A percentile compares a stretch with the other conserved stretches of the same genome.
These are phyloP conservation scores for Rousettus madagascariensis DNA, from an alignment of 2,797 vertebrate genomes.

Conservation along the genomic window DNA sequence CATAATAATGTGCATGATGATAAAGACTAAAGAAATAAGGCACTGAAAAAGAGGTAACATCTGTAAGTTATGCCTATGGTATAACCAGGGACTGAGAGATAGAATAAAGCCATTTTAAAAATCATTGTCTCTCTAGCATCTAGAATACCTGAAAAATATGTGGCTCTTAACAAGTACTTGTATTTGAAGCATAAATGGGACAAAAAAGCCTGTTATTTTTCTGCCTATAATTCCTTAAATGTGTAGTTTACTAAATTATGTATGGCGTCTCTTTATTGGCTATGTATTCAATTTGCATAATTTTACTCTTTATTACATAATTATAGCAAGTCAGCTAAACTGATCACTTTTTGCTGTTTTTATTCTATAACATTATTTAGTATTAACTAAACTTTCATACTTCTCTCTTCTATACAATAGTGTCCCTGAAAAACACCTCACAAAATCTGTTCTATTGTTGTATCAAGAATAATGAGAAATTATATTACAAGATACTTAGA, in stretches of 20 bases:
- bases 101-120: background rate
- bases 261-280: background rate
- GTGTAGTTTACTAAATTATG: background rate
- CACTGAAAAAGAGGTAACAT: background rate
- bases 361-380: background rate
- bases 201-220: rapidly evolving
- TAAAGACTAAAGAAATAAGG: background rate
- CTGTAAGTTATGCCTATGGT: background rate
- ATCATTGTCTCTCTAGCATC: background rate
- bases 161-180: background rate
- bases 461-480: background rate
- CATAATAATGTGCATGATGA: background rate
- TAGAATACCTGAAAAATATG: background rate
- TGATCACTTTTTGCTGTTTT: background rate
- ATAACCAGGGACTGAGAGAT: background rate
- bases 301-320: background rate
- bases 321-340: background rate
- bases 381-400: background rate
- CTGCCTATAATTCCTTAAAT: background rate
- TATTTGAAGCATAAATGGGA: background rate
- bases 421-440: background rate
- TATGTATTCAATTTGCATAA: background rate
- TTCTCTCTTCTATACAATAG: background rate
- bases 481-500: background rate
- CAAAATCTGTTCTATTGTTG: background rate